Evolutionary conservation across 2,888 invertebrate genomes (phyloP), one percentile per base, ranked within the genome.

Genomic region (Machimus rusticus): DNA sequence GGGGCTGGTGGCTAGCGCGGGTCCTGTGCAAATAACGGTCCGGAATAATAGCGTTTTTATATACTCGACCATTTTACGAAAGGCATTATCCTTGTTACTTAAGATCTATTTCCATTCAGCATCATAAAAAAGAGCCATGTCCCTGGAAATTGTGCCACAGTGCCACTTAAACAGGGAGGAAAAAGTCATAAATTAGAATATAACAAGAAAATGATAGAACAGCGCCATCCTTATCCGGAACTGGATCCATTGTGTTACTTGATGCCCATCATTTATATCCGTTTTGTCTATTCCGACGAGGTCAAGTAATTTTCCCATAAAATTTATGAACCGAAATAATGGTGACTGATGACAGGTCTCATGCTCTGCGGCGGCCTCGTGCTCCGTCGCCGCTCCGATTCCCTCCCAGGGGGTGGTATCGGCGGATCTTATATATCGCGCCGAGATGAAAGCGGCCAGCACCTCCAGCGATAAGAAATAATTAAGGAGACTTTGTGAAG

Each of bases 301-400:
- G 87, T 87, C 86, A 89, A 87, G 87, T 87, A 87, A 87, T 88
- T 88, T 87, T 88, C 77, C 88, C 86, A 88, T 87, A 88, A 88
- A 88, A 89, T 89, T 89, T 89, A 88, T 89, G 88, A 88, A 88
- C 88, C 88, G 88, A 87, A 89, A 89, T 89, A 88, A 89, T 89
- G 87, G 88, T 89, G 89, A 89, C 88, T 89, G 89, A 89, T 89
- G 89, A 88, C 88, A 89, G 55, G 87, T 87, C 84, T 85, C 85
- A 85, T 85, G 85, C 74, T 74, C 46, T 85, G 85, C 16, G 28
- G 34, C 37, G 37, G 28, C 74, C 39, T 16, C 46, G 28, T 19
- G 74, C 74, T 23, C 37, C 37, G 2, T 28, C 37, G n/a, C 31
- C 74, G 5, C 28, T 74, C 46, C 74, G 34, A 28, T 3, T 1